A percentile compares a stretch with the other conserved stretches of the same genome.
Evolutionary conservation across 2,797 vertebrate species (phyloP).

Genomic region (Macropus fuliginosus): DNA sequence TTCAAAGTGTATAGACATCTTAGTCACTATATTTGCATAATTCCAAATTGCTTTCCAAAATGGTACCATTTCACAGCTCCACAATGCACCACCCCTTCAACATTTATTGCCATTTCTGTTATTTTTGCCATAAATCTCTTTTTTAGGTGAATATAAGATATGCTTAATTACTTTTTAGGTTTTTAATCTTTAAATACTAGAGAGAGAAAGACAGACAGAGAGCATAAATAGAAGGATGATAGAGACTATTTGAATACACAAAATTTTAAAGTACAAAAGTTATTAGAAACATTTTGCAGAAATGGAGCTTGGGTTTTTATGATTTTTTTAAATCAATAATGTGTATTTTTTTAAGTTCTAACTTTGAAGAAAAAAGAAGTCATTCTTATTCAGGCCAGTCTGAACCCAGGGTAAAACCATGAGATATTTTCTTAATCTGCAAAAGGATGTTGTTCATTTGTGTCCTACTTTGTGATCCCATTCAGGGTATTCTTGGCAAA

Average conservation of each 20-base stretch:
- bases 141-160: too few species aligned
- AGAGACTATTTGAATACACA: not conserved
- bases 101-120: not conserved
- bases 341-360: not conserved
- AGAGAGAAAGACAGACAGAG: not conserved
- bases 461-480: not conserved
- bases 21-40: not conserved
- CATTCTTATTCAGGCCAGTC: not conserved
- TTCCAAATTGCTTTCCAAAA: not conserved
- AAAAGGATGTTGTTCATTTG: not conserved
- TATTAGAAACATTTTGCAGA: not conserved
- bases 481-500: not conserved
- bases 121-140: not conserved
- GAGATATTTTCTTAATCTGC: not conserved
- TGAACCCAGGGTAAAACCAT: not conserved
- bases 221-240: not conserved
- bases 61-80: not conserved
- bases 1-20: not conserved
- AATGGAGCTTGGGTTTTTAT: not conserved
- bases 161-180: too few species aligned
- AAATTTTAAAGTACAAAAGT: not conserved
- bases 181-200: not conserved
- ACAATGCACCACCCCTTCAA: not conserved
- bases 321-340: not conserved
- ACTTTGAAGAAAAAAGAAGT: not conserved